A percentile compares a stretch with the other conserved stretches of the same genome.
These are phyloP conservation scores for Cichlasoma orientale DNA, from an alignment of 2,797 vertebrate species.

Conservation along the genomic window DNA sequence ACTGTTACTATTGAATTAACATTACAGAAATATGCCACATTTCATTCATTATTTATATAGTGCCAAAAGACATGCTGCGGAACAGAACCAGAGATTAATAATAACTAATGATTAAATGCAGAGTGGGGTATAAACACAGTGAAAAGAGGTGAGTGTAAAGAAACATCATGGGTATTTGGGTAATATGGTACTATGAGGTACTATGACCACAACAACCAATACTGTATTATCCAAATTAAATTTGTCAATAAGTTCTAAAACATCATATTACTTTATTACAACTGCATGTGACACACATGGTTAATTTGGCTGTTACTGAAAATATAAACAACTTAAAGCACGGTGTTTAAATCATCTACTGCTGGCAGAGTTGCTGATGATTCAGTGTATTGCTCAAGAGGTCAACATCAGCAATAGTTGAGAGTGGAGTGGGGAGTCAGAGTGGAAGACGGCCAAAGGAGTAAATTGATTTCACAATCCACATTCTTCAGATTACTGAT, in stretches of 20 bases:
- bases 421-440: background rate
- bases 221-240: background rate
- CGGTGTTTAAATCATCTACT: background rate
- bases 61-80: too few relatives aligned
- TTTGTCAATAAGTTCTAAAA: background rate
- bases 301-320: background rate
- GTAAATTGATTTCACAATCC: background rate
- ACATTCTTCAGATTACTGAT: background rate
- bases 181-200: too few relatives aligned
- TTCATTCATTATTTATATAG: too few relatives aligned
- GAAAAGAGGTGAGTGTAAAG: too few relatives aligned
- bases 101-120: too few relatives aligned
- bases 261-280: background rate
- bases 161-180: too few relatives aligned
- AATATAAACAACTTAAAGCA: background rate
- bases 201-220: background rate
- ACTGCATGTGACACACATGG: too few relatives aligned
- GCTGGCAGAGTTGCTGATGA: background rate
- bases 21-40: background rate
- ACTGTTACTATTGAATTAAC: rapidly evolving
- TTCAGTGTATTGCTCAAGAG: background rate
- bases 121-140: too few relatives aligned
- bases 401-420: background rate
- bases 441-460: background rate
- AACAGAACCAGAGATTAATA: too few relatives aligned